Percentiles rank a stretch among this genome's conserved stretches.
These are phyloP conservation scores for Celastrina argiolus DNA, from an alignment of 2,888 invertebrate genomes.

Conservation along the genomic window DNA sequence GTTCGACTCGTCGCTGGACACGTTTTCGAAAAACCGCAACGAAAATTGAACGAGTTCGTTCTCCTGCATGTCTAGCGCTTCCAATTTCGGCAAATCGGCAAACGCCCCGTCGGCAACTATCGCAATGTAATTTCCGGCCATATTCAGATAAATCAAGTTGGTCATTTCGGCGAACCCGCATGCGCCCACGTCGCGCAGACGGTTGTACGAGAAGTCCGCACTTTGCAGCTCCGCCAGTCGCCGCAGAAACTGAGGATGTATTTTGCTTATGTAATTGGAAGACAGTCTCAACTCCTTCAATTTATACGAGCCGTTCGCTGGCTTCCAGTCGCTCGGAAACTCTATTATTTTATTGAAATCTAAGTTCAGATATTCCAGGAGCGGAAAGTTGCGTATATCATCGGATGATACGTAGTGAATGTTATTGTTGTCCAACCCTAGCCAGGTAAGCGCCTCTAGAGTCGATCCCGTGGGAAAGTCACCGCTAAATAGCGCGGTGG, in stretches of 20 bases:
- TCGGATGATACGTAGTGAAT: slow-evolving; percentile 77
- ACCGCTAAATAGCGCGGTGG: slow-evolving; percentile 85
- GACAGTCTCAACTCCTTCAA: slow-evolving; percentile 87
- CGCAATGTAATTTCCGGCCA: slow-evolving; percentile 85
- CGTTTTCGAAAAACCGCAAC: slow-evolving; percentile 79
- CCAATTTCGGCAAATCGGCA: slow-evolving; percentile 81
- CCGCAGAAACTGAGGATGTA: slow-evolving; percentile 83
- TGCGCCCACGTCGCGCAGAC: slow-evolving; percentile 79
- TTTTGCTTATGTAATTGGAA: slow-evolving; percentile 83
- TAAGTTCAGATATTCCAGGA: slow-evolving; percentile 86
- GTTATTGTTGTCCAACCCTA: slow-evolving; percentile 90
- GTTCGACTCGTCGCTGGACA: slow-evolving; percentile 77
- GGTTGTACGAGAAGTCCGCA: slow-evolving; percentile 85
- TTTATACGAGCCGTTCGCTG: slow-evolving; percentile 74
- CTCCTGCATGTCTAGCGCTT: slow-evolving; percentile 84
- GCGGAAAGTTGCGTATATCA: slow-evolving; percentile 81
- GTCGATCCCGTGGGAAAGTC: slow-evolving; percentile 82
- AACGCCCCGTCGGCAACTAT: slow-evolving; percentile 84
- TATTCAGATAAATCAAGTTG: slow-evolving; percentile 83
- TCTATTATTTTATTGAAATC: slow-evolving; percentile 87
- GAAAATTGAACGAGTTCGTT: slow-evolving; percentile 82
- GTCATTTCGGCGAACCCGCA: slow-evolving; percentile 83
- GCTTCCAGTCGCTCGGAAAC: slow-evolving; percentile 76
- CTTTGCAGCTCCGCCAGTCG: slow-evolving; percentile 82
- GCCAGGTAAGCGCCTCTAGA: slow-evolving; percentile 83